Evolutionary conservation across 2,888 invertebrate species (phyloP), one percentile per base, ranked within the genome.

Genomic region (Brachyopa scutellaris): DNA sequence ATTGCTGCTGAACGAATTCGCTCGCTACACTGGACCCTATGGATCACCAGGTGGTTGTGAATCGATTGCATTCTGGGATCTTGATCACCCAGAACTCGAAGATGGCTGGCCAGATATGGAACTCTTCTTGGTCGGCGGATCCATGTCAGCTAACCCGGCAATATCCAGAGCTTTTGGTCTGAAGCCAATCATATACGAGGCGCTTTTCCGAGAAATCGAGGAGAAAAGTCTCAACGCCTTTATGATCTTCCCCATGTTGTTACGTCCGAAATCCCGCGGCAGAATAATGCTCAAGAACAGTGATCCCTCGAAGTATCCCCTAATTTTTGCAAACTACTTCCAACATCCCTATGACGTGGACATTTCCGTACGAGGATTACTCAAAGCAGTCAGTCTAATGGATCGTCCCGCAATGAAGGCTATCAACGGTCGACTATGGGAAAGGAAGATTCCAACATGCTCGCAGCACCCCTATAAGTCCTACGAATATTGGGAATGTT

Each of bases 241-340:
- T 88, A 92, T 91, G 87, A 91, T 93, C 51, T 92, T 93, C 61
- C 93, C 94, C 1, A 93, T 93, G 92, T 88, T 94, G 1, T 86
- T 96, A 89, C 92, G 94, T 53, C 94, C 95, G 0, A 93, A 93
- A 86, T 94, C 94, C 26, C 91, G 92, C n/a, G 96, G 96, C 0
- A 90, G 91, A 67, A 88, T 96, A 11, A 93, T 93, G 86, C 90
- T 96, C 9, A 92, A 91, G 85, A 92, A 93, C 55, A 92, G 87
- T 0, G 93, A 95, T 88, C 95, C 95, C 0, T 91, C 92, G 15
- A 92, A 93, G 17, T 92, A 93, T 85, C 95, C 95, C 0, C 88
- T 92, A 40, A 92, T 96, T 72, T 92, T 93, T 84, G 92, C 95
- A 1, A 95, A 95, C 86, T 95, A 95, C 87, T 92, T 94, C 66